These are phyloP conservation scores for Porphyrio hochstetteri DNA, from an alignment of 2,113 vertebrate species.

Conservation along the genomic window DNA sequence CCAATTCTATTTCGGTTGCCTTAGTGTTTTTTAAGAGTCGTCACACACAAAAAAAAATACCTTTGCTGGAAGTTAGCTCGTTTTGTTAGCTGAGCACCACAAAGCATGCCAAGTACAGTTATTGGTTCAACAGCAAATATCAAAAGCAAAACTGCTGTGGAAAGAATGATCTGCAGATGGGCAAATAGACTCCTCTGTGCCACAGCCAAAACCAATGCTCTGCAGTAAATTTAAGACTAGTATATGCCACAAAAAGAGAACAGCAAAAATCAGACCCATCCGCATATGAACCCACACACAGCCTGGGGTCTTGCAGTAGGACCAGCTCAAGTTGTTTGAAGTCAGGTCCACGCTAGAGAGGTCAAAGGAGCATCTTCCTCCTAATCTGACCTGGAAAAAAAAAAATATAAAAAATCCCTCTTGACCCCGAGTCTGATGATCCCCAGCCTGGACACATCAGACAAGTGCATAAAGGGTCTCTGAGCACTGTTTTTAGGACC, in stretches of 20 bases:
- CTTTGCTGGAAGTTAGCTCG: neutral
- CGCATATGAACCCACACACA: accelerated
- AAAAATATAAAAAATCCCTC: no score
- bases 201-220: constrained; percentile 17
- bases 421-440: neutral
- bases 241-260: neutral
- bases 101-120: neutral
- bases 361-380: neutral
- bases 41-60: neutral
- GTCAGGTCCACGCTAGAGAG: accelerated
- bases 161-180: constrained; percentile 50
- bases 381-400: neutral
- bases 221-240: neutral
- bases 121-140: neutral
- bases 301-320: neutral
- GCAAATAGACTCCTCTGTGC: constrained; percentile 19
- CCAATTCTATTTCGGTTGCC: neutral
- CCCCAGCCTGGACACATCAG: neutral
- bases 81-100: neutral
- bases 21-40: constrained; percentile 4
- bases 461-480: neutral
- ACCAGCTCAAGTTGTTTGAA: neutral
- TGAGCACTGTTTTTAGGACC: neutral
- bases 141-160: neutral
- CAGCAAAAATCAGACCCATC: neutral